Evolutionary conservation across 2,113 vertebrate species (phyloP).

Genomic region (Aptenodytes patagonicus): DNA sequence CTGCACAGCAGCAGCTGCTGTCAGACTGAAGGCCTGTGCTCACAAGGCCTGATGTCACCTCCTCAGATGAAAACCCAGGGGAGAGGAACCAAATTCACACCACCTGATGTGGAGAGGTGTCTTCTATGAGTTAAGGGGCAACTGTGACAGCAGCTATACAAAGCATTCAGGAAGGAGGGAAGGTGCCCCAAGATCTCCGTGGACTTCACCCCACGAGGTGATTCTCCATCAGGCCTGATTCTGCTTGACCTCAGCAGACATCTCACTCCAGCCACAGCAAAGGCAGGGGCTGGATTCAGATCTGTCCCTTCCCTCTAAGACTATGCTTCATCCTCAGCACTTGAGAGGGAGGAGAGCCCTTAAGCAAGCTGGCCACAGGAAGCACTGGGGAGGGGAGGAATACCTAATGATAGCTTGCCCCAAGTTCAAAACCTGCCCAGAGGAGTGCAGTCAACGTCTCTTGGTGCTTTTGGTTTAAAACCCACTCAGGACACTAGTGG

Average conservation of each 20-base stretch:
- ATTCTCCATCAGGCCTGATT: neutral
- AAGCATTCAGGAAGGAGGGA: neutral
- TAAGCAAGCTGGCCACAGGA: neutral
- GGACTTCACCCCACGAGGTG: neutral
- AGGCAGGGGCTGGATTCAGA: neutral
- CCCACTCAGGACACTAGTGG: neutral
- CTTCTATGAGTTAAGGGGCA: neutral
- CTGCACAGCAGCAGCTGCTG: neutral
- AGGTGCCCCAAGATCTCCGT: neutral
- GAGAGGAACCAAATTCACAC: neutral
- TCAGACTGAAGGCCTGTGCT: neutral
- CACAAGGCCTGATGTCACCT: neutral
- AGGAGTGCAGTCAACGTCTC: neutral
- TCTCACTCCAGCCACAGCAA: neutral
- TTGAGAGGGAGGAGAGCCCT: neutral
- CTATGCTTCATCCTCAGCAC: neutral
- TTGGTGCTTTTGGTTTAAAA: neutral
- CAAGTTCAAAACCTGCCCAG: neutral
- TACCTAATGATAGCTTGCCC: neutral
- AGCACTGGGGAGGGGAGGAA: neutral
- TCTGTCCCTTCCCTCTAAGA: neutral
- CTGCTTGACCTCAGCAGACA: neutral
- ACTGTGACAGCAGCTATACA: neutral
- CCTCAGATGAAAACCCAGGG: neutral
- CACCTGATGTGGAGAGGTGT: fast-evolving